These are phyloP conservation scores for Burhinus oedicnemus DNA, from an alignment of 2,113 vertebrate species.

Conservation along the genomic window DNA sequence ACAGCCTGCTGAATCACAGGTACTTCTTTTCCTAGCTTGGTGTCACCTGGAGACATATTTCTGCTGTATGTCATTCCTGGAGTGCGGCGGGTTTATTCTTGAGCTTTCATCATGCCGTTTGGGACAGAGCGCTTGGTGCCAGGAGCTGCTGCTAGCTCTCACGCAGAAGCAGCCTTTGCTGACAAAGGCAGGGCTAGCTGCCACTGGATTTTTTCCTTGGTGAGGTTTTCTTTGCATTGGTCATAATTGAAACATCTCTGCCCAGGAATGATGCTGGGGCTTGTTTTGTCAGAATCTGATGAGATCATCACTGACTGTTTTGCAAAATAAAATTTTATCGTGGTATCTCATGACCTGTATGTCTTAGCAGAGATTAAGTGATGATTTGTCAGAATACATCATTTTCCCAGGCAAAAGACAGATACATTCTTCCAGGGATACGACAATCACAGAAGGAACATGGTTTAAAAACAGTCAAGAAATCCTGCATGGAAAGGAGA, in stretches of 20 bases:
- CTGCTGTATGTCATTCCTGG: neutral
- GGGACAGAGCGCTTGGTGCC: neutral
- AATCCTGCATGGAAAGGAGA: neutral
- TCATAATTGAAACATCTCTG: neutral
- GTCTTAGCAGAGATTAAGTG: neutral
- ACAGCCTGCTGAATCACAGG: neutral
- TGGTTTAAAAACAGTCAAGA: neutral
- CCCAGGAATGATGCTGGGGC: neutral
- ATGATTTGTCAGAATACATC: neutral
- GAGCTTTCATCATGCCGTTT: rapidly evolving
- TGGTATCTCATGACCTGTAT: neutral
- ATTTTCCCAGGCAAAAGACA: neutral
- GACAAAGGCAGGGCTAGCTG: neutral
- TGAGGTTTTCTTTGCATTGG: neutral
- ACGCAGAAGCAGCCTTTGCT: neutral
- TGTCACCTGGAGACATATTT: neutral
- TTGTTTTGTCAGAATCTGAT: neutral
- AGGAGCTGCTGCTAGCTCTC: neutral
- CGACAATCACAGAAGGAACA: neutral
- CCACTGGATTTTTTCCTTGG: rapidly evolving
- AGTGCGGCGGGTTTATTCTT: rapidly evolving
- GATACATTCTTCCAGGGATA: neutral
- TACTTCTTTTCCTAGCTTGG: no score
- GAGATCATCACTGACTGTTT: neutral
- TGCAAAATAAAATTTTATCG: neutral